These are phyloP conservation scores for Heliothis virescens DNA, from an alignment of 1,140 invertebrate genomes.

Conservation along the genomic window DNA sequence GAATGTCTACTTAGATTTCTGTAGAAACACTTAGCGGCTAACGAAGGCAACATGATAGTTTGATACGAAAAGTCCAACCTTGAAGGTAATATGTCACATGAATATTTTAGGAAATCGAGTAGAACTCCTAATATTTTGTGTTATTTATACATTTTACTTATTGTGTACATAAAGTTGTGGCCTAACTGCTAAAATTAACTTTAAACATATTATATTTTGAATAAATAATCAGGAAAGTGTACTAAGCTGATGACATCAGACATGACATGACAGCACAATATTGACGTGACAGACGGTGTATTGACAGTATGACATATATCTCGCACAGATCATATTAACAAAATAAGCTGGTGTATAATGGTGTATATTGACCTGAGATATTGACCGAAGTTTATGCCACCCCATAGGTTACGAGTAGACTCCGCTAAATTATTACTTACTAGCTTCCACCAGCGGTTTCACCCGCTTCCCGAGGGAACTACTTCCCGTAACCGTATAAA, in stretches of 20 bases:
- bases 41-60: slow-evolving; percentile 73
- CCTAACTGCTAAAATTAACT: slow-evolving; percentile 22
- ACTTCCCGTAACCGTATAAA: no score
- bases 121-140: slow-evolving; percentile 14
- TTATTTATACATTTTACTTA: slow-evolving; percentile 40
- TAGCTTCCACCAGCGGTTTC: no score
- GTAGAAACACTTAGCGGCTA: slow-evolving; percentile 70
- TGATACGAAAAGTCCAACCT: slow-evolving; percentile 43
- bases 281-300: not conserved
- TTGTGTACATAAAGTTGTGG: slow-evolving; percentile 24
- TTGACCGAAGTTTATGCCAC: no score
- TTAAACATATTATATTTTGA: slow-evolving; percentile 31
- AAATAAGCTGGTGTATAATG: no score
- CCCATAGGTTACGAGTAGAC: no score
- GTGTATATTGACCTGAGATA: no score
- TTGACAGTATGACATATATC: not conserved
- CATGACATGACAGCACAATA: not conserved
- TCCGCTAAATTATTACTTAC: no score
- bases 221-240: slow-evolving; percentile 3
- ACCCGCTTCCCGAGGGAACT: no score
- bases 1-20: slow-evolving; percentile 72
- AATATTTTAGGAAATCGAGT: slow-evolving; percentile 11
- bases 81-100: slow-evolving; percentile 39
- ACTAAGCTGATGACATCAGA: slow-evolving; percentile 28
- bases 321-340: no score